Conservation (phyloP, 2,888 invertebrate genomes). For the Drosophila nr. medialis region DNA sequence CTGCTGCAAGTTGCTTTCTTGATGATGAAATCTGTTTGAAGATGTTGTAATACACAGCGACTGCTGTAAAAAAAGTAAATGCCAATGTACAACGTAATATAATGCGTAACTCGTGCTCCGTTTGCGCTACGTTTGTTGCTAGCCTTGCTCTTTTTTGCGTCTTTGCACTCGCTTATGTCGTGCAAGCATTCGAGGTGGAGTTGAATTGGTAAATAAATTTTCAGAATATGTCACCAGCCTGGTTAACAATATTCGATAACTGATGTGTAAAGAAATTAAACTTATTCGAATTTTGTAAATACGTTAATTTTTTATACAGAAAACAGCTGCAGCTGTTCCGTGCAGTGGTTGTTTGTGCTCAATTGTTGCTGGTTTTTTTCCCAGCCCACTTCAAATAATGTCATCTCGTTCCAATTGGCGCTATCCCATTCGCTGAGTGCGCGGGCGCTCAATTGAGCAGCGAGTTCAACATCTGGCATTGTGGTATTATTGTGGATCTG, state of each 20-base stretch:
- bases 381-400: background rate
- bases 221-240: background rate
- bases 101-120: background rate
- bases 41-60: constrained; percentile 8
- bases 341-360: constrained; percentile 10
- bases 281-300: constrained; percentile 2
- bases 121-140: constrained; percentile 10
- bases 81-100: background rate
- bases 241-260: background rate
- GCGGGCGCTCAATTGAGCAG: constrained; percentile 50
- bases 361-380: constrained; percentile 36
- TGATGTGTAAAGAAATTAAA: background rate
- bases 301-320: background rate
- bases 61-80: constrained; percentile 15
- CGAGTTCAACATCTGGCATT: constrained; percentile 20
- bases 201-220: background rate
- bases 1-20: constrained; percentile 1
- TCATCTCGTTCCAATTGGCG: constrained; percentile 27
- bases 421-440: constrained; percentile 36
- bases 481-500: constrained; percentile 22
- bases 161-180: background rate
- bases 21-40: constrained; percentile 58
- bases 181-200: background rate
- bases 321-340: constrained; percentile 25
- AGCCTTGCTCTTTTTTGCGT: constrained; percentile 3